A percentile compares a stretch with the other conserved stretches of the same genome.
Evolutionary conservation across 1,140 invertebrate species (phyloP).

Genomic region (Holcopasites calliopsidis): DNA sequence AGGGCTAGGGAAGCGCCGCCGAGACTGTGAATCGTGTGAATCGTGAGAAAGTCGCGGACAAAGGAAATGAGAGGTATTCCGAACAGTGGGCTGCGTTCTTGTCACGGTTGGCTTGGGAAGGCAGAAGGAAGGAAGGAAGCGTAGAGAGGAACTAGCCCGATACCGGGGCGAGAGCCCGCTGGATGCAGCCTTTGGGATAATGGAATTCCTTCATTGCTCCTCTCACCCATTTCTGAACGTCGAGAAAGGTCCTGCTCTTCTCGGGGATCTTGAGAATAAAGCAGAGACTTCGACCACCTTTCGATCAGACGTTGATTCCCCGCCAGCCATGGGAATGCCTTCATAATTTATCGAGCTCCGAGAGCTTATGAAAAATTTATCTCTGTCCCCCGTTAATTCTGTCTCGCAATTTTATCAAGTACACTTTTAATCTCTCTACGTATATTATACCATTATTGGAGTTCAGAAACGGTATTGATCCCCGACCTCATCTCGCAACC

Average conservation of each 20-base stretch:
- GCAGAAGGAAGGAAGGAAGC: conserved; percentile 23
- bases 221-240: conserved; percentile 36
- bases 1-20: neutral
- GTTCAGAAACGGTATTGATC: neutral
- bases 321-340: conserved; percentile 12
- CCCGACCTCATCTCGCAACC: neutral
- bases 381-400: conserved; percentile 11
- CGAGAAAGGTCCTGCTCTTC: conserved; percentile 35
- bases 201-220: conserved; percentile 58
- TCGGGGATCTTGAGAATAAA: conserved; percentile 51
- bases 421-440: conserved; percentile 1
- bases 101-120: neutral
- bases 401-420: neutral
- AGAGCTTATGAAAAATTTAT: conserved; percentile 38
- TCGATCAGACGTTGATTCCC: conserved; percentile 33
- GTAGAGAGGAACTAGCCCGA: conserved; percentile 22
- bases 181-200: conserved; percentile 58
- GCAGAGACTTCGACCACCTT: neutral
- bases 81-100: conserved; percentile 37
- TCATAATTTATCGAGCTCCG: conserved; percentile 36
- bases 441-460: conserved; percentile 25
- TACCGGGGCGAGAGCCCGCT: conserved; percentile 25
- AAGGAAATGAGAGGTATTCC: conserved; percentile 66
- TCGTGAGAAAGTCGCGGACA: conserved; percentile 59
- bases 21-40: conserved; percentile 39